A percentile compares a stretch with the other conserved stretches of the same genome.
These are phyloP conservation scores for Scyliorhinus canicula DNA, from an alignment of 2,797 vertebrate genomes.

Conservation along the genomic window DNA sequence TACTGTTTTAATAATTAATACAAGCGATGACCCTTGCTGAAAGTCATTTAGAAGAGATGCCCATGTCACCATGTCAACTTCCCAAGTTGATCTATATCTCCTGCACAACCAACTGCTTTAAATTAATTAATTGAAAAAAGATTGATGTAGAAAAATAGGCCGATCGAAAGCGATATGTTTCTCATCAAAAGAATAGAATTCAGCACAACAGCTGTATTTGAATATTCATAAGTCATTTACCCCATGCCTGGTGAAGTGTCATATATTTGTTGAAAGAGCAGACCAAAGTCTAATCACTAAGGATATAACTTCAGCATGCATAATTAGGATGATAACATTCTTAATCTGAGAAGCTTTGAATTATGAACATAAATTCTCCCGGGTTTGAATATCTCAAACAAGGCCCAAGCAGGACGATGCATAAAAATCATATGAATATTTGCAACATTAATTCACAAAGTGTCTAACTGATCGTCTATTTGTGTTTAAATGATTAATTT, in stretches of 20 bases:
- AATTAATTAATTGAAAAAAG: not conserved
- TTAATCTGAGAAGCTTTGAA: not conserved
- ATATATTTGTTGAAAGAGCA: not conserved
- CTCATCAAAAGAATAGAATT: not conserved
- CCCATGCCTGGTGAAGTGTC: not conserved
- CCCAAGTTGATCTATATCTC: not conserved
- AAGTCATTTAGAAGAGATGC: not conserved
- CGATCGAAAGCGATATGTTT: not conserved
- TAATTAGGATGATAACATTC: not conserved
- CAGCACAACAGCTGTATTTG: not conserved
- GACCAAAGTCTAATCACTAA: not conserved
- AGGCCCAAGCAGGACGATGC: not conserved
- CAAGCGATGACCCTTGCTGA: not conserved
- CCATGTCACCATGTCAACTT: not conserved
- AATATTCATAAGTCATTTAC: not conserved
- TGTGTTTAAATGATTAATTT: not conserved
- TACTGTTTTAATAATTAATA: not conserved
- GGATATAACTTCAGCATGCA: not conserved
- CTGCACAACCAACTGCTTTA: not conserved
- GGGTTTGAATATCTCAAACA: not conserved
- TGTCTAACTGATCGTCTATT: not conserved
- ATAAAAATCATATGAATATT: not conserved
- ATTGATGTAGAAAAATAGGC: not conserved
- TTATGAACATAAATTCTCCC: not conserved
- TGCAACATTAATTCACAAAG: not conserved